Conservation (phyloP, 2,888 invertebrate genomes). For the Oscheius sp. region DNA sequence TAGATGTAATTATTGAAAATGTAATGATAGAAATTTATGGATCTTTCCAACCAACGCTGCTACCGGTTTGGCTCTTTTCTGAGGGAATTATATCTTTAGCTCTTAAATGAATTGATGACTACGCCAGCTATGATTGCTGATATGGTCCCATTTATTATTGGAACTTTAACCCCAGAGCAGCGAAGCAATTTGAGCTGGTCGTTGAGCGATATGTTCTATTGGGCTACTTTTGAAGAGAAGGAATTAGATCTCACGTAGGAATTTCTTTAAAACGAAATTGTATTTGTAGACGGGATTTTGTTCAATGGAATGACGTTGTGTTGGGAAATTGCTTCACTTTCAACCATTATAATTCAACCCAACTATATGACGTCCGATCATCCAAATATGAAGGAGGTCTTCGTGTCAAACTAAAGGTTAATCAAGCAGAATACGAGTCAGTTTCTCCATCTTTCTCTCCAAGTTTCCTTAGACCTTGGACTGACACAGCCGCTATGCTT, state of each 20-base stretch:
- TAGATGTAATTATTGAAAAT: constrained; percentile 38
- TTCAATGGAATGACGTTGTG: constrained; percentile 51
- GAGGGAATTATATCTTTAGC: no score
- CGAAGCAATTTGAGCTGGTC: constrained; percentile 49
- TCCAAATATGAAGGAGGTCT: constrained; percentile 44
- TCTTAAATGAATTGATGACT: constrained; percentile 45
- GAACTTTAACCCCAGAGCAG: constrained; percentile 25
- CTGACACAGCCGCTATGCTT: constrained; percentile 48
- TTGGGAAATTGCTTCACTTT: constrained; percentile 58
- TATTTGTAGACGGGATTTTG: constrained; percentile 38
- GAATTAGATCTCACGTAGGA: constrained; percentile 37
- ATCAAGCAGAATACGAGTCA: background rate
- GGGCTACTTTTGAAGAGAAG: constrained; percentile 55
- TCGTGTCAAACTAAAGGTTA: background rate
- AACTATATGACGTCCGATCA: constrained; percentile 34
- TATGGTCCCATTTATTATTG: constrained; percentile 53
- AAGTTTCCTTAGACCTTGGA: no score
- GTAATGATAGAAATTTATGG: constrained; percentile 44
- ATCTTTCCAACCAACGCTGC: constrained; percentile 37
- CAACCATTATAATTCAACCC: constrained; percentile 41
- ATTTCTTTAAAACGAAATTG: background rate
- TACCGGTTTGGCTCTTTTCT: no score
- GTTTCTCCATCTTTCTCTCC: no score
- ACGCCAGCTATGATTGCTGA: constrained; percentile 51
- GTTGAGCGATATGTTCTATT: constrained; percentile 46